Conservation (phyloP, 1,140 invertebrate genomes). For the Tenebrio molitor region DNA sequence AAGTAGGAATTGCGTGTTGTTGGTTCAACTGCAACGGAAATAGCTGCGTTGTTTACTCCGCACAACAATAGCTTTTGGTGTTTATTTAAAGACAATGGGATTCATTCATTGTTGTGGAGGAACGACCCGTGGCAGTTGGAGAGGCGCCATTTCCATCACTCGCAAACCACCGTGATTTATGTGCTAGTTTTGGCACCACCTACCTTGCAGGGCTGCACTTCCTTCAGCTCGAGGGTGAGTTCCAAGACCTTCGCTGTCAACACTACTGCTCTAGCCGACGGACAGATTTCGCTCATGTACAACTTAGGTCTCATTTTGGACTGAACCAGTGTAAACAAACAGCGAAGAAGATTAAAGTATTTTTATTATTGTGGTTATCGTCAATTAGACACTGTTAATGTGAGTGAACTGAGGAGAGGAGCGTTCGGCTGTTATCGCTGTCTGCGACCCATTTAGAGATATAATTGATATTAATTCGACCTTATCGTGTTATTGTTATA, state of each 20-base stretch:
- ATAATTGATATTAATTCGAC: neutral
- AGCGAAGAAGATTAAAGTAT: neutral
- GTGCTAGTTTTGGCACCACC: neutral
- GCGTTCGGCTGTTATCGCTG: slow-evolving; percentile 4
- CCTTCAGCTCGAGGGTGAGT: slow-evolving; percentile 32
- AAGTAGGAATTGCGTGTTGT: slow-evolving; percentile 78
- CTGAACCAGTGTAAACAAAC: slow-evolving; percentile 8
- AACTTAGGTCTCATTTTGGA: slow-evolving; percentile 31
- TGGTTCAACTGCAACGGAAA: slow-evolving; percentile 70
- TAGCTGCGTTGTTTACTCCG: slow-evolving; percentile 1
- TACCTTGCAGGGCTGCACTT: neutral
- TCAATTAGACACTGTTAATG: neutral
- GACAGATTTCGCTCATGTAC: slow-evolving; percentile 41
- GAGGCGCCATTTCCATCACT: neutral
- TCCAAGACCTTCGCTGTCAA: slow-evolving; percentile 25
- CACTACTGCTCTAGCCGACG: slow-evolving; percentile 24
- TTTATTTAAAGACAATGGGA: slow-evolving; percentile 39
- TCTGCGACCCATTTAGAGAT: slow-evolving; percentile 18
- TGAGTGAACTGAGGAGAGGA: neutral
- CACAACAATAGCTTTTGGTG: slow-evolving; percentile 6
- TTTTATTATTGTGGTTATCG: neutral
- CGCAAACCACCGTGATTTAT: neutral
- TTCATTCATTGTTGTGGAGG: slow-evolving; percentile 33
- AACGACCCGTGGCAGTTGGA: slow-evolving; percentile 32
- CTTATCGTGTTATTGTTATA: slow-evolving; percentile 1